Base-by-base conservation (phyloP, 1,140 invertebrate species). In the Yoshiicerus persimilis region DNA sequence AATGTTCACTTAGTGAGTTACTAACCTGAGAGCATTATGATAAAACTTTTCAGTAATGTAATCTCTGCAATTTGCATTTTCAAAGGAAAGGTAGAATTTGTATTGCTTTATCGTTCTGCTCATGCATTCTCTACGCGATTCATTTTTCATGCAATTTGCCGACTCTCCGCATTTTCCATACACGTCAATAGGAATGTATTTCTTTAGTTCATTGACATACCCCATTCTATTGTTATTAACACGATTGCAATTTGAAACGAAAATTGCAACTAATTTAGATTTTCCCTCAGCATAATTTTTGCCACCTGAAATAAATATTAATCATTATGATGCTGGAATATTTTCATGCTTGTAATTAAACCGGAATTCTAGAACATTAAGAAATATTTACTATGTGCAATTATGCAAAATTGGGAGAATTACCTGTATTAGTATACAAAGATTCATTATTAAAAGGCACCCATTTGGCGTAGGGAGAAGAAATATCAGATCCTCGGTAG, bases 21-120 rank as follows among this genome's bases (percentile, higher is more conserved):
- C 56, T 30, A 47, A 88, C 96, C 95, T 94, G 25, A 98, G 93
- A 77, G 96, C 97, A 92, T 98, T 98, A 38, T 97, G 96, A 92
- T 97, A 99, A 92, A 98, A 97, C 92, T 99, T 99, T 92, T 99
- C 98, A 0, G 98, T 99, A 64, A 99, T 97, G 92, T 99, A 99
- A 92, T 99, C 97, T 77, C 95, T 94, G 92, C 98, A 99, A 91
- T 99, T 98, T 0, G 97, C 97, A 92, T 99, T 99, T 93, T 99
- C 97, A 92, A 99, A 99, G 0, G 98, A 96, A 56, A 99, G 93
- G 92, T 99, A 99, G 88, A 91, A 89, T 75, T 89, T 97, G 91
- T 98, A 98, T 25, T 90, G 32, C 16, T 75, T 75, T 25, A 66
- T 66, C 2, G n/a, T 66, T 27, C 62, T 23, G 23, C 8, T 66